Evolutionary conservation across 2,113 vertebrate species (phyloP).

Genomic region (Chitala chitala): DNA sequence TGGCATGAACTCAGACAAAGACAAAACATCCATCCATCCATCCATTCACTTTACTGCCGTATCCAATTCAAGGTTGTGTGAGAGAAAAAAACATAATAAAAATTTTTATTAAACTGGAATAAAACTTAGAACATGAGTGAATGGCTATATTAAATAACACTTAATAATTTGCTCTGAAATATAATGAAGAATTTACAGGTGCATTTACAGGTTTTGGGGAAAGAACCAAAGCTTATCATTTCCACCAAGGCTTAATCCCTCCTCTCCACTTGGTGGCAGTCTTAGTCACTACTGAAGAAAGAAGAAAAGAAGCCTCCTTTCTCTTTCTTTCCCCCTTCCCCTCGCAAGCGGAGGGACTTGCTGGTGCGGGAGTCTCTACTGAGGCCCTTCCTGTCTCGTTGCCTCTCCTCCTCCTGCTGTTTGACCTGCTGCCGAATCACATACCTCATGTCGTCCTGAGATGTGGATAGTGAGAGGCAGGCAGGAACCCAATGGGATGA

Average conservation of each 20-base stretch:
- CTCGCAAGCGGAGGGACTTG: conserved; percentile 56
- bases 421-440: conserved; percentile 66
- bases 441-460: conserved; percentile 68
- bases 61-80: background rate
- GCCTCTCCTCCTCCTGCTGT: conserved; percentile 39
- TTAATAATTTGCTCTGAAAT: background rate
- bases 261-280: background rate
- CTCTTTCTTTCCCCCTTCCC: conserved; percentile 46
- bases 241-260: background rate
- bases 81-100: background rate
- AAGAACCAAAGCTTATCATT: background rate
- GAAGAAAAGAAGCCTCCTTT: conserved; percentile 60
- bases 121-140: background rate
- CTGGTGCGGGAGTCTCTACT: conserved; percentile 47
- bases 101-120: background rate
- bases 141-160: background rate
- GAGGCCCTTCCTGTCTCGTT: conserved; percentile 35
- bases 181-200: background rate
- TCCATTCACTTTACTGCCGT: too few species aligned
- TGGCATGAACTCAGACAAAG: too few species aligned
- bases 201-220: background rate
- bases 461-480: background rate
- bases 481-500: background rate
- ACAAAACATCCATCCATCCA: too few species aligned
- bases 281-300: conserved; percentile 57